phyloP scores from a whole-genome alignment of 2,888 invertebrate genomes.

The Pammene aurita region DNA sequence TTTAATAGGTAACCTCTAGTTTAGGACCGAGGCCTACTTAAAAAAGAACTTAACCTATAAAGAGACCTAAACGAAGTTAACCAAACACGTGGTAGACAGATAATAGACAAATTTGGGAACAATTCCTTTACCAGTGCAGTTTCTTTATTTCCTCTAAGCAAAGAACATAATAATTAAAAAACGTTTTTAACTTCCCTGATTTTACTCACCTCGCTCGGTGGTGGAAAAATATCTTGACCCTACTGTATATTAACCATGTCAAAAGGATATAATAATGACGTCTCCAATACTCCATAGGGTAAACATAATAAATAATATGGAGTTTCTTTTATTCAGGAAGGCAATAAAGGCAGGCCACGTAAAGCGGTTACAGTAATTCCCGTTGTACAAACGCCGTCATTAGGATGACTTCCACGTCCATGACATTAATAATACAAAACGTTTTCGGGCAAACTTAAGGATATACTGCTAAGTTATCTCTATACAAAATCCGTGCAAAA shows the following conservation, averaged over 20 bases:
- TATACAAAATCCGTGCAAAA: constrained; percentile 51
- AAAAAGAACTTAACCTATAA: not conserved
- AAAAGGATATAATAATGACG: constrained; percentile 6
- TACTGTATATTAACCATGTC: not conserved
- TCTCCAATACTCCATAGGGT: not conserved
- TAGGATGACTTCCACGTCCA: constrained; percentile 73
- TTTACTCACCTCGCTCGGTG: no score
- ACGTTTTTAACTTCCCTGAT: no score
- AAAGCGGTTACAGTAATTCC: constrained; percentile 54
- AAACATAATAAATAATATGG: constrained; percentile 26
- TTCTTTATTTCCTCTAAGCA: not conserved
- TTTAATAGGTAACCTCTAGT: no score
- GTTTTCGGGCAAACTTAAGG: constrained; percentile 72
- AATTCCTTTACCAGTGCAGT: constrained; percentile 11
- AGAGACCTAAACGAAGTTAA: not conserved
- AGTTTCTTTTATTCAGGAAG: constrained; percentile 26
- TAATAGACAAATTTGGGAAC: not conserved
- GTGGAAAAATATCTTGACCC: no score
- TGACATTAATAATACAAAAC: constrained; percentile 77
- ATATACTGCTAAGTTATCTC: constrained; percentile 70
- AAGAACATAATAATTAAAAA: not conserved
- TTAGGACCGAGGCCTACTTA: not conserved
- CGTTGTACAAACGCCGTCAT: constrained; percentile 60
- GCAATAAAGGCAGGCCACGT: constrained; percentile 42
- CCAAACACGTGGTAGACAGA: not conserved